Base-by-base conservation (phyloP, 1,140 invertebrate species). In the Stegodyphus dumicola region DNA sequence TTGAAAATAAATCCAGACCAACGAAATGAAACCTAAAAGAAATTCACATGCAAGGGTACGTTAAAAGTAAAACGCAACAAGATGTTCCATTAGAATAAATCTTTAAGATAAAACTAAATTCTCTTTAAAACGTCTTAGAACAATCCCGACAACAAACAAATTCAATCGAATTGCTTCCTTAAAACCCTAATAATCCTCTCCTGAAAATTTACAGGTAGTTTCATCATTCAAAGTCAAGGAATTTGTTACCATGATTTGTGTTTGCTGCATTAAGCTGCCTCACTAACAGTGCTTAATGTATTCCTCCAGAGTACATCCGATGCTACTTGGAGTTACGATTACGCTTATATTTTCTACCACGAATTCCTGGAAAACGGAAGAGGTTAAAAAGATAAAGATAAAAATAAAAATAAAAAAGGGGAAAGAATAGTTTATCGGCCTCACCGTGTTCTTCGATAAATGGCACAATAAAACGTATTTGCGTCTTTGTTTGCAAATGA, bases 401-500 rank as follows among this genome's bases (percentile, higher is more conserved):
- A 75, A 60, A 17, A 77, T n/a, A n/a, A n/a, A n/a, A n/a, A n/a
- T n/a, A 51, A 65, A 52, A 66, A 66, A 5, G 17, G 69, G 7
- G 17, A 33, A 56, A 51, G 60, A 65, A n/a, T 66, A 18, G 15
- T 77, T 77, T 77, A 77, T 77, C 76, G 76, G 76, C 6, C 73
- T 75, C 56, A 54, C 11, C 52, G 13, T 75, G 4, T 75, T 33
- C 60, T 77, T 67, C 53, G 60, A 77, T 77, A 77, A 77, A 77
- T 77, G 60, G 76, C 76, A 77, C 76, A 77, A 77, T 77, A 77
- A 77, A 77, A 77, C 64, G 76, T 77, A 67, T 66, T 77, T 77
- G 76, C 76, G 76, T 77, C 76, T 77, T 77, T 77, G 76, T 77
- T 52, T 66, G 33, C 65, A 13, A 52, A 56, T 77, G 76, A 77